Evolutionary conservation across 2,888 invertebrate genomes (phyloP), one percentile per base, ranked within the genome.

Genomic region (Athetis lepigone): DNA sequence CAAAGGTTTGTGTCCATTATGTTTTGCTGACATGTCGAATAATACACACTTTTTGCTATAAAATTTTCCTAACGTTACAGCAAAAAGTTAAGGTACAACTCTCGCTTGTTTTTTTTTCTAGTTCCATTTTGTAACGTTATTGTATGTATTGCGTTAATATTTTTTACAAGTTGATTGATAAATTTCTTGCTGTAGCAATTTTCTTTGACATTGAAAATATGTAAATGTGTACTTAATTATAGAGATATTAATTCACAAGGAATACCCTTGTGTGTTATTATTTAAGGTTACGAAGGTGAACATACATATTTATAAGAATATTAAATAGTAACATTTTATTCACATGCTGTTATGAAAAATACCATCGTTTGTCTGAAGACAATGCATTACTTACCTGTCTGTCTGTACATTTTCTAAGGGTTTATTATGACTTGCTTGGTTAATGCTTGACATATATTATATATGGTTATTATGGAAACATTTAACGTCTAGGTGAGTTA

Each of bases 391-490:
- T 72, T 72, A 72, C 72, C 72, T 69, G 52, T 63, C 58, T 56
- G n/a, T n/a, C 42, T 43, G 68, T 62, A 54, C 18, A 19, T 21
- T 42, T 49, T 65, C 70, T 65, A 52, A 58, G 47, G 43, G 55
- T 59, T 68, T 70, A 63, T 72, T 77, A 72, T 75, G 67, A 65
- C 55, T 65, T 58, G 19, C 42, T 51, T 58, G n/a, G 45, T 47
- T 43, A 60, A 70, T 71, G 75, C 50, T 55, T 56, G 43, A 43
- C 70, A 62, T 74, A 60, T 60, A n/a, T n/a, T n/a, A n/a, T n/a
- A n/a, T 59, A 68, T 39, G 55, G 51, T 70, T 79, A 71, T 76
- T 78, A 79, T 76, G 74, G 62, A 69, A 79, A 76, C 78, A 79
- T 71, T 76, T 46, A 68, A 70, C 63, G 74, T 62, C 74, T 77